phyloP scores from a whole-genome alignment of 2,113 vertebrate species.

The Tor tambroides region DNA sequence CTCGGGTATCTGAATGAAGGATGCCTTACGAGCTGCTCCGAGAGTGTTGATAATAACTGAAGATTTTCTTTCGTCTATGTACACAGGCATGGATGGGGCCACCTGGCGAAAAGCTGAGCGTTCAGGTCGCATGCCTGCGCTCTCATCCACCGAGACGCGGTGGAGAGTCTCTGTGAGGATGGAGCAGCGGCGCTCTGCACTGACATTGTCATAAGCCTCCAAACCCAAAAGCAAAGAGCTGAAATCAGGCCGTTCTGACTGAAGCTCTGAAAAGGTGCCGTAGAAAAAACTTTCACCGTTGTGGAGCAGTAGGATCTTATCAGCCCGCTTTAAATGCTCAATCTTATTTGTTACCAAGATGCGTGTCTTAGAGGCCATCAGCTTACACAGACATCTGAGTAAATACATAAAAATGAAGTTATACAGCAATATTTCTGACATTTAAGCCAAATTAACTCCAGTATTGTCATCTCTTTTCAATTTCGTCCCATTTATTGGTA shows the following conservation, averaged over 20 bases:
- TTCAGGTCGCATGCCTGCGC: conserved; percentile 73
- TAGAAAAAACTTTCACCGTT: conserved; percentile 95
- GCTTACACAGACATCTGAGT: conserved; percentile 88
- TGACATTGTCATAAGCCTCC: conserved; percentile 90
- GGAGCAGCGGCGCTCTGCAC: conserved; percentile 88
- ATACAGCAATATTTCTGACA: background rate
- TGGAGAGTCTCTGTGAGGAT: conserved; percentile 92
- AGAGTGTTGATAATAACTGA: conserved; percentile 85
- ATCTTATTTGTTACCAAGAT: conserved; percentile 96
- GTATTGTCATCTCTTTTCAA: background rate
- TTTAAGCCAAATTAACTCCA: background rate
- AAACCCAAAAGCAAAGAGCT: conserved; percentile 90
- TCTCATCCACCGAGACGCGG: conserved; percentile 89
- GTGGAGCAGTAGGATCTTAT: conserved; percentile 96
- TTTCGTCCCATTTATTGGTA: background rate
- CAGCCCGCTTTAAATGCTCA: conserved; percentile 94
- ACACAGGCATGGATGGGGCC: conserved; percentile 57
- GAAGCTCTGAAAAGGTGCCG: conserved; percentile 93
- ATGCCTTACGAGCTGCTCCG: conserved; percentile 85
- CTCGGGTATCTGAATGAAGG: conserved; percentile 76
- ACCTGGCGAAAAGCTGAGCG: conserved; percentile 86
- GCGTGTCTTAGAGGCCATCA: conserved; percentile 94
- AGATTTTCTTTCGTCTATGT: conserved; percentile 85
- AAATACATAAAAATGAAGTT: conserved; percentile 19
- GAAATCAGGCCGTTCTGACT: conserved; percentile 90